Percentiles rank a stretch among this genome's conserved stretches.
phyloP scores from a whole-genome alignment of 2,888 invertebrate species.

The Drosophila eohydei region DNA sequence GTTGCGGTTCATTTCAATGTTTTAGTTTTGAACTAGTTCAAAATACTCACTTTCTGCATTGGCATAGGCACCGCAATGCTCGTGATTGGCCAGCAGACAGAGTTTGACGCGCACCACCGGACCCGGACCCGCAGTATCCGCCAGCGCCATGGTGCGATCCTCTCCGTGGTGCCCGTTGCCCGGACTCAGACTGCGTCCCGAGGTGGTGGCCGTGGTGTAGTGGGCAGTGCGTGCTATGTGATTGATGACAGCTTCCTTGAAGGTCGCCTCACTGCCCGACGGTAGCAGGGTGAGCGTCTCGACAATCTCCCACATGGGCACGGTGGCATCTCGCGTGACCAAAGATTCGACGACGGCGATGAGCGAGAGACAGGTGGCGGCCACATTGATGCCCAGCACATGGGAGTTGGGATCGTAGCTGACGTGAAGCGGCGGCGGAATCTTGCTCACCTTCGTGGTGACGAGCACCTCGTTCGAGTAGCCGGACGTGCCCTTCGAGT shows the following conservation, averaged over 20 bases:
- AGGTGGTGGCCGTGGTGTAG: constrained; percentile 64
- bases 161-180: constrained; percentile 85
- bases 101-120: constrained; percentile 91
- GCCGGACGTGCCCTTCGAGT: constrained; percentile 94
- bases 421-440: constrained; percentile 92
- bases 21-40: not conserved
- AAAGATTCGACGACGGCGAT: constrained; percentile 91
- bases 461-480: constrained; percentile 93
- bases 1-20: not conserved
- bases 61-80: constrained; percentile 93
- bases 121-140: constrained; percentile 84
- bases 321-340: constrained; percentile 86
- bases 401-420: constrained; percentile 92
- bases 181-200: constrained; percentile 33
- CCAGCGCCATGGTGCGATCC: constrained; percentile 87
- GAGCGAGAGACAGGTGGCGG: constrained; percentile 91
- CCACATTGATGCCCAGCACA: constrained; percentile 91
- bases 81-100: constrained; percentile 92
- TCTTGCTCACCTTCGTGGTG: constrained; percentile 93
- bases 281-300: constrained; percentile 90
- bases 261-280: constrained; percentile 89
- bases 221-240: constrained; percentile 83
- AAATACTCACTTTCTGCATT: constrained; percentile 92
- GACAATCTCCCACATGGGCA: constrained; percentile 89
- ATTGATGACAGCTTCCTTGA: constrained; percentile 90